Percentiles rank a stretch among this genome's conserved stretches.
Evolutionary conservation across 2,113 vertebrate species (phyloP).

Genomic region (Eira barbara): DNA sequence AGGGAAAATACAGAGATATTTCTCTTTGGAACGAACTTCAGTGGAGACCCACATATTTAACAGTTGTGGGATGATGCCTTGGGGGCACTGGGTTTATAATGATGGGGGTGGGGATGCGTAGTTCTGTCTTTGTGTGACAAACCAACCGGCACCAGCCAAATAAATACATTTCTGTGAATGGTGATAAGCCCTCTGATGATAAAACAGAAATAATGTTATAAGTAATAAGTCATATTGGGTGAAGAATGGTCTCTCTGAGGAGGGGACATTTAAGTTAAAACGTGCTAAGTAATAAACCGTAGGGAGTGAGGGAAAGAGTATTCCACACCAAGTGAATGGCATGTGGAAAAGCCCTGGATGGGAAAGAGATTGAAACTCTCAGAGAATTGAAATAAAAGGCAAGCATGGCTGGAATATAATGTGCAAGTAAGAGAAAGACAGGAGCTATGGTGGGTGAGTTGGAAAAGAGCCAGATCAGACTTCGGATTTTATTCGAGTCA

Average conservation of each 20-base stretch:
- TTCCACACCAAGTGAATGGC: background rate
- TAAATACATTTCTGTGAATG: background rate
- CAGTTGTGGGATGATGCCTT: background rate
- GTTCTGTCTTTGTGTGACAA: background rate
- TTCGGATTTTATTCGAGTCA: background rate
- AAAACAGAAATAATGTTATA: background rate
- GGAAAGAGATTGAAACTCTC: background rate
- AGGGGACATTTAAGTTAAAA: background rate
- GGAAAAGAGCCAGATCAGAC: background rate
- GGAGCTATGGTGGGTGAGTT: too few relatives aligned
- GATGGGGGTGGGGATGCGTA: accelerated
- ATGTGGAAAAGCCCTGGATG: background rate
- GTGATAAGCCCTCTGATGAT: background rate
- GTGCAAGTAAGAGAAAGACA: background rate
- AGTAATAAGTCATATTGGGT: background rate
- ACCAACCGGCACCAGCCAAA: background rate
- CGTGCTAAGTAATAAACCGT: background rate
- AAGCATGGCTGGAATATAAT: background rate
- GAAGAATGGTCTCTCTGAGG: background rate
- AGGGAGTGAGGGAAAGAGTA: background rate
- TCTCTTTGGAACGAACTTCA: constrained; percentile 17
- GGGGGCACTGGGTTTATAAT: background rate
- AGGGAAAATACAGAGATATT: background rate
- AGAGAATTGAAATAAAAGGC: background rate
- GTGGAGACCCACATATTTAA: background rate